phyloP scores from a whole-genome alignment of 2,888 invertebrate genomes.

The Seira musarum region DNA sequence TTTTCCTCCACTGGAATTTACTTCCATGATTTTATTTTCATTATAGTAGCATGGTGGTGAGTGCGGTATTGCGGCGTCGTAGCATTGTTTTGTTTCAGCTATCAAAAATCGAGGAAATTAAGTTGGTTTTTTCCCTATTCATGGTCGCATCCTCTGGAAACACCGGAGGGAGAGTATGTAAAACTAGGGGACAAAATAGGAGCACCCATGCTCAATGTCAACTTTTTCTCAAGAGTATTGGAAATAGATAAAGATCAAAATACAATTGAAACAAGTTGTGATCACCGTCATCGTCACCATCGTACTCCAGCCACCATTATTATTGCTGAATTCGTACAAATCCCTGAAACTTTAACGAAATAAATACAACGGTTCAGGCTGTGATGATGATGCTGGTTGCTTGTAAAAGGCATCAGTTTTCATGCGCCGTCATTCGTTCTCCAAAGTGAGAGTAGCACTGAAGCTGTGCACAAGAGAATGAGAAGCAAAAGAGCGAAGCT shows the following conservation, averaged over 20 bases:
- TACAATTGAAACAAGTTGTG: neutral
- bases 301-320: neutral
- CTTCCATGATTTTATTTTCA: neutral
- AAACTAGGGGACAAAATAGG: neutral
- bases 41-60: neutral
- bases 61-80: no score
- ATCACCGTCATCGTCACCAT: neutral
- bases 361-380: neutral
- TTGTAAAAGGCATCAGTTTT: constrained; percentile 4
- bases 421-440: constrained; percentile 12
- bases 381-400: constrained; percentile 3
- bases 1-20: neutral
- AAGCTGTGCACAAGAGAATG: neutral
- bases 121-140: neutral
- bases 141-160: no score
- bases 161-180: neutral
- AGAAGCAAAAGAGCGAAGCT: neutral
- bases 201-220: no score
- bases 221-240: neutral
- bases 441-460: neutral
- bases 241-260: neutral
- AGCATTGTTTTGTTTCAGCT: neutral
- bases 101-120: neutral
- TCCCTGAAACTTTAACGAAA: neutral
- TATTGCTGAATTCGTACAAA: neutral